Base-by-base conservation (phyloP, 2,113 vertebrate genomes). In the Cochlearius cochlearius region DNA sequence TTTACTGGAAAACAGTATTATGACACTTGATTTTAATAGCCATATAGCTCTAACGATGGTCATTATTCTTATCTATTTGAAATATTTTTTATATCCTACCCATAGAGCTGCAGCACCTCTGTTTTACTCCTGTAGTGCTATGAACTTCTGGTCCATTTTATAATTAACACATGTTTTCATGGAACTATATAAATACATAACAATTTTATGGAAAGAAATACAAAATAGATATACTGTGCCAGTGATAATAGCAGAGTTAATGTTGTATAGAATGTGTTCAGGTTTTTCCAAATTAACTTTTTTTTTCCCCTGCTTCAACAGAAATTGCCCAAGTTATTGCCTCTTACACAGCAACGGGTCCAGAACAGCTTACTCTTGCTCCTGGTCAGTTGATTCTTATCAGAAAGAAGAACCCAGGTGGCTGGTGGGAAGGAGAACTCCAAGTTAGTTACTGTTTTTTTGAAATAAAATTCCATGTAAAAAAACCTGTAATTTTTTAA, bases 381-480 rank as follows among this genome's bases (percentile, higher is more conserved):
- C 99, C 99, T 4, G 99, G 99, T 34, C 99, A 99, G 96, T 97
- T 99, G 90, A 99, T 99, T 95, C 98, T 99, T 96, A 99, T 99
- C 96, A 98, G 99, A 58, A 99, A 99, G 95, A 99, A 99, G 98
- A 99, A 99, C 95, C 99, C 99, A 8, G 99, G 99, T n/a, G 99
- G 99, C 95, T 99, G 99, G 99, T 99, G 99, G 99, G 99, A 99
- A 98, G 99, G 99, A 91, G 99, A 99, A 73, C 98, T 99, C 41
- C 99, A 99, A 98, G 99, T 99, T 92, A 94, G 95, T 97, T 27
- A 64, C 52, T 79, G 12, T 22, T 17, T n/a, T 62, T 4, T 43
- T 74, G 11, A 52, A 91, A 58, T 59, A 23, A 75, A 95, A 63
- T 73, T 68, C 23, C 52, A 9, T 17, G 2, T 71, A 20, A 62